Evolutionary conservation across 2,113 vertebrate species (phyloP).

Genomic region (Neodon shergylaensis): DNA sequence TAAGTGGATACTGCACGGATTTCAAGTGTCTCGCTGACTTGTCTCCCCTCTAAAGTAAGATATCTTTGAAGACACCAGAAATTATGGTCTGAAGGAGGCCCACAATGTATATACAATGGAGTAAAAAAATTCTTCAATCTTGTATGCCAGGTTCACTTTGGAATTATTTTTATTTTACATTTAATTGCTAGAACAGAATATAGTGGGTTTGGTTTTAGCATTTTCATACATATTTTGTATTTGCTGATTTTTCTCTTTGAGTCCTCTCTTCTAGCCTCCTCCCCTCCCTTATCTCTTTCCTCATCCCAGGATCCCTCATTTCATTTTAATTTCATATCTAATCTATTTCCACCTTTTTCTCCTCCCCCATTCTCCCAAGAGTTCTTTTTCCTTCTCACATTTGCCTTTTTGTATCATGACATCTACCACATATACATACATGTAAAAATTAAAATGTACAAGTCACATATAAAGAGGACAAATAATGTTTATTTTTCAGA

Average conservation of each 20-base stretch:
- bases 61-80: not conserved
- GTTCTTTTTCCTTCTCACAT: not conserved
- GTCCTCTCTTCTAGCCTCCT: not conserved
- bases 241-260: not conserved
- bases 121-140: not conserved
- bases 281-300: not conserved
- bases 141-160: not conserved
- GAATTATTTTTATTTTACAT: not conserved
- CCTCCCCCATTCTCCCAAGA: not conserved
- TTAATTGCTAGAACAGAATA: not conserved
- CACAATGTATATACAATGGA: not conserved
- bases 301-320: not conserved
- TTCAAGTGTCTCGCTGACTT: not conserved
- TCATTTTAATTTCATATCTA: no score
- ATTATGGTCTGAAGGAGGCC: not conserved
- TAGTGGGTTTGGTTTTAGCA: not conserved
- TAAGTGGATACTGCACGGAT: not conserved
- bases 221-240: not conserved
- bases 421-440: not conserved
- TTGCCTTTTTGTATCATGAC: not conserved
- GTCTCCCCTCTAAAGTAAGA: not conserved
- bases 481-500: not conserved
- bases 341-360: not conserved
- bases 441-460: not conserved
- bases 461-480: not conserved